Conservation (phyloP, 2,888 invertebrate genomes). For the Trichogramma dendrolimi region DNA sequence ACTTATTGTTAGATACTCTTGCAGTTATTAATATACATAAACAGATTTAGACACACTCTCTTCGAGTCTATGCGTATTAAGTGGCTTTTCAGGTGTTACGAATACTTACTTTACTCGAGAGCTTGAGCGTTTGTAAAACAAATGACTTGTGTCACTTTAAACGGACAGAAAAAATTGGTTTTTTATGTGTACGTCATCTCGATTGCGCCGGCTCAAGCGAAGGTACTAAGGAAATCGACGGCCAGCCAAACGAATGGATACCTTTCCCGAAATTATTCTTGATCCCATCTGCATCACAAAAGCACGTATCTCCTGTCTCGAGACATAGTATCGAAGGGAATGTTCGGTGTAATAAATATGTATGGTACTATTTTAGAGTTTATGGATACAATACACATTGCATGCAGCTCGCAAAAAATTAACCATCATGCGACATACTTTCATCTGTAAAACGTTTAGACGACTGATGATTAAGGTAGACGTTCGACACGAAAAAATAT, state of each 20-base stretch:
- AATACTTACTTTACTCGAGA: too few relatives aligned
- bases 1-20: too few relatives aligned
- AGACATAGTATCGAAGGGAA: too few relatives aligned
- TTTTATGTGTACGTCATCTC: slow-evolving; percentile 21
- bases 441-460: too few relatives aligned
- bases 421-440: too few relatives aligned
- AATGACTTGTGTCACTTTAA: background rate
- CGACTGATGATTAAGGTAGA: too few relatives aligned
- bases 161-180: slow-evolving; percentile 2
- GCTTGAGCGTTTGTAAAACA: background rate
- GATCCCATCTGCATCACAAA: slow-evolving; percentile 24
- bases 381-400: too few relatives aligned
- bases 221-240: slow-evolving; percentile 15
- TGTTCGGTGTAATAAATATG: too few relatives aligned
- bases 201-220: slow-evolving; percentile 21
- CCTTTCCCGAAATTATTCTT: slow-evolving; percentile 22
- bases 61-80: slow-evolving; percentile 8
- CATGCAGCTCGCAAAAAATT: too few relatives aligned
- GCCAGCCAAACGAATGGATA: slow-evolving; percentile 9
- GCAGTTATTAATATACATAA: background rate
- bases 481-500: too few relatives aligned
- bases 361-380: too few relatives aligned
- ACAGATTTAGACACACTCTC: slow-evolving; percentile 7
- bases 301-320: background rate
- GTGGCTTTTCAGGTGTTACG: slow-evolving; percentile 23